A percentile compares a stretch with the other conserved stretches of the same genome.
Conservation (phyloP, 2,888 invertebrate genomes). For the Pachliopta kotzebuea region DNA sequence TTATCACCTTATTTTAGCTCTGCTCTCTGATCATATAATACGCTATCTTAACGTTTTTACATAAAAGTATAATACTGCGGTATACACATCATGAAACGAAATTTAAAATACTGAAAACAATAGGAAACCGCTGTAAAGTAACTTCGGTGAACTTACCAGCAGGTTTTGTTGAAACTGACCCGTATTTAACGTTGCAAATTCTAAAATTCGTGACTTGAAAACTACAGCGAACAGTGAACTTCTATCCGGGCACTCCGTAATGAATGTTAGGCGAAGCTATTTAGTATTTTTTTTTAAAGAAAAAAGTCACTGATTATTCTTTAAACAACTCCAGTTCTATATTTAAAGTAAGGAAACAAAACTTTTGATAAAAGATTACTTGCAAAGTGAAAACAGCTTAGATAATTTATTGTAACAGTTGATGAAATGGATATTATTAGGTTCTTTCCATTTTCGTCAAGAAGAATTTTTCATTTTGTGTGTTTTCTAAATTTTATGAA, state of each 20-base stretch:
- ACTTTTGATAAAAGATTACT: neutral
- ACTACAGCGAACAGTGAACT: conserved; percentile 16
- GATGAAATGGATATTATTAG: no score
- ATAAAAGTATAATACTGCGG: neutral
- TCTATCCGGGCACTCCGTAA: conserved; percentile 6
- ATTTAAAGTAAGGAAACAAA: neutral
- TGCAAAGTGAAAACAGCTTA: no score
- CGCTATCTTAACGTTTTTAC: no score
- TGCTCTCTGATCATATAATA: no score
- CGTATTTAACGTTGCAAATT: conserved; percentile 17
- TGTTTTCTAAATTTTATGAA: no score
- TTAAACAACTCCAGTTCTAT: neutral
- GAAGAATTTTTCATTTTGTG: no score
- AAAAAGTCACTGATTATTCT: neutral
- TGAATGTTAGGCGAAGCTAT: neutral
- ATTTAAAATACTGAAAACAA: neutral
- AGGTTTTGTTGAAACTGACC: conserved; percentile 16
- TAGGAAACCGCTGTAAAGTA: conserved; percentile 6
- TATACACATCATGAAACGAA: neutral
- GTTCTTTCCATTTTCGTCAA: no score
- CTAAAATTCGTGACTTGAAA: conserved; percentile 15
- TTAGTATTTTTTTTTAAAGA: neutral
- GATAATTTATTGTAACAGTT: no score
- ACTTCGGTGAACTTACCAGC: conserved; percentile 2
- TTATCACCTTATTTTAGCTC: no score